Base-by-base conservation (phyloP, 2,113 vertebrate species). In the Apeltes quadracus region DNA sequence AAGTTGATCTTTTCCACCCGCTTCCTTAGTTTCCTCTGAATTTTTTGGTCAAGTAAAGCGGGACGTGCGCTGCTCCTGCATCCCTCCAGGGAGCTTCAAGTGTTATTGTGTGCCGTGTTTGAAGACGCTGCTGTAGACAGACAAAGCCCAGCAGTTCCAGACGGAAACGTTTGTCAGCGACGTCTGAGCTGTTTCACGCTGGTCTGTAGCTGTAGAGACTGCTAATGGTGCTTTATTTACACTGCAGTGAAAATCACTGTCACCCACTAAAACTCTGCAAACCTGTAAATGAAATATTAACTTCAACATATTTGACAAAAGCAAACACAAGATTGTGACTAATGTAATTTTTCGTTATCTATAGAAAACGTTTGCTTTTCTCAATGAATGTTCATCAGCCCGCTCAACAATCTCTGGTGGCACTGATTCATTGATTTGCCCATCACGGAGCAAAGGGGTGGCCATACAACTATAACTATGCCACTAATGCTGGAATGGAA, bases 161-260 rank as follows among this genome's bases (percentile, higher is more conserved):
- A n/a, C 23, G 34, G 4, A 56, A 20, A 43, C 6, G 22, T 2
- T 10, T 8, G 43, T 64, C 65, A 41, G 70, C 12, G 4, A 54
- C 23, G 8, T 39, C 27, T 65, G 68, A 79, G 69, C 34, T 59
- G 43, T 50, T 55, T 44, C 18, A 18, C 43, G 20, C 27, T 32
- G 44, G 55, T 61, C 18, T 43, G n/a, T 43, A 9, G 57, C 53
- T 57, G 58, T 3, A 43, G 15, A 29, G 36, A 64, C n/a, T n/a
- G n/a, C n/a, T n/a, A n/a, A n/a, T n/a, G n/a, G n/a, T n/a, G n/a
- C n/a, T n/a, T n/a, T n/a, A n/a, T n/a, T n/a, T n/a, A n/a, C n/a
- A n/a, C n/a, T n/a, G n/a, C n/a, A n/a, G n/a, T n/a, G n/a, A n/a
- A n/a, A n/a, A n/a, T n/a, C n/a, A n/a, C n/a, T n/a, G n/a, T n/a